Percentiles rank a stretch among this genome's conserved stretches.
Conservation (phyloP, 1,140 invertebrate species). For the Teleopsis dalmanni region DNA sequence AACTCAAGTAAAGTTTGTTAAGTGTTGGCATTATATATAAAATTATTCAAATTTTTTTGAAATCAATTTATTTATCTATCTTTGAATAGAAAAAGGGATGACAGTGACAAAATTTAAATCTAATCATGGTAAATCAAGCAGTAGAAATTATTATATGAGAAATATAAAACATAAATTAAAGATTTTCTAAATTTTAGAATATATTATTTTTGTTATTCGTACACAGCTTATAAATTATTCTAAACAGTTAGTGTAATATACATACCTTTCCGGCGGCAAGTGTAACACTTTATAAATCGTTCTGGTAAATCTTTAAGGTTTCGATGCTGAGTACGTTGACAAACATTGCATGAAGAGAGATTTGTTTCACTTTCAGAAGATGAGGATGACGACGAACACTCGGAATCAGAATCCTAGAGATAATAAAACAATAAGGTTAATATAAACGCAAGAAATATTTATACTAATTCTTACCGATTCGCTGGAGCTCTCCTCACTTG, state of each 20-base stretch:
- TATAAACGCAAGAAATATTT: too few species aligned
- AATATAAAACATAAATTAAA: neutral
- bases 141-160: too few species aligned
- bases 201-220: neutral
- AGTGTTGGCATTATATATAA: too few species aligned
- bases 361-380: constrained; percentile 10
- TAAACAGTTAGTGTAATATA: constrained; percentile 2
- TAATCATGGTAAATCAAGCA: too few species aligned
- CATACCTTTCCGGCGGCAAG: constrained; percentile 62
- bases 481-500: constrained; percentile 16
- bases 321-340: constrained; percentile 48
- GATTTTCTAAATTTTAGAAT: neutral
- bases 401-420: constrained; percentile 10
- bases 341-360: constrained; percentile 44
- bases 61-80: too few species aligned
- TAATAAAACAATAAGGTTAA: too few species aligned
- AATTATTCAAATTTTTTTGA: too few species aligned
- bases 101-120: too few species aligned
- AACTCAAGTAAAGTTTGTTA: too few species aligned
- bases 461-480: constrained; percentile 6
- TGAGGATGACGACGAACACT: constrained; percentile 5
- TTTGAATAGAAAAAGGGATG: too few species aligned
- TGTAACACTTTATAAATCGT: constrained; percentile 60
- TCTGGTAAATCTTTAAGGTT: constrained; percentile 51
- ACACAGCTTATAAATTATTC: too few species aligned